Evolutionary conservation across 1,140 invertebrate species (phyloP).

Genomic region (Conus betulinus): DNA sequence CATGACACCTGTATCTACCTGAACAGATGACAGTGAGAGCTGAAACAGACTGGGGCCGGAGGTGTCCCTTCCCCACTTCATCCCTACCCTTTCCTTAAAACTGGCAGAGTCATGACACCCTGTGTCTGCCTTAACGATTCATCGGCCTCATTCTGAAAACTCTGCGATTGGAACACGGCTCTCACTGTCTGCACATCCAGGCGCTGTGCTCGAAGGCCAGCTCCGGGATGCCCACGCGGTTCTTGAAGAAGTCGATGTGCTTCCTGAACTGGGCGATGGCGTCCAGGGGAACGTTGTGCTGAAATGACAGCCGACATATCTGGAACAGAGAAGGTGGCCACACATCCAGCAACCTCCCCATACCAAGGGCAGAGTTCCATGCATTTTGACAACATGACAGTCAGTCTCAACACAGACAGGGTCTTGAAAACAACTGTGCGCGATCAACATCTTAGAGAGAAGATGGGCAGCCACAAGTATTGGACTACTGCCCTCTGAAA

Average conservation of each 20-base stretch:
- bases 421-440: too few relatives aligned
- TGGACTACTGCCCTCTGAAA: too few relatives aligned
- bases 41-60: too few relatives aligned
- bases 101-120: too few relatives aligned
- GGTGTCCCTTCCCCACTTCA: too few relatives aligned
- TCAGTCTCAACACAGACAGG: not conserved
- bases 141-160: too few relatives aligned
- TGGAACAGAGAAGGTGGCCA: constrained; percentile 48
- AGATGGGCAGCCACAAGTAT: too few relatives aligned
- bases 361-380: not conserved
- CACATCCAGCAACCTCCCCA: not conserved
- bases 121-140: too few relatives aligned
- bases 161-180: constrained; percentile 28
- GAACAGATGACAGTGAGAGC: too few relatives aligned
- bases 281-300: constrained; percentile 91
- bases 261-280: constrained; percentile 94
- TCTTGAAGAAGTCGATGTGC: constrained; percentile 92
- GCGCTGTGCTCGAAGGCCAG: constrained; percentile 94
- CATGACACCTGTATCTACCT: too few relatives aligned
- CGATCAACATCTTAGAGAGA: too few relatives aligned
- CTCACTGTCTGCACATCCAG: constrained; percentile 96
- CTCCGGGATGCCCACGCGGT: constrained; percentile 84
- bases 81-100: too few relatives aligned
- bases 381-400: not conserved
- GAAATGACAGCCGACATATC: constrained; percentile 90